Conservation (phyloP, 2,113 vertebrate species). For the Zingel zingel region DNA sequence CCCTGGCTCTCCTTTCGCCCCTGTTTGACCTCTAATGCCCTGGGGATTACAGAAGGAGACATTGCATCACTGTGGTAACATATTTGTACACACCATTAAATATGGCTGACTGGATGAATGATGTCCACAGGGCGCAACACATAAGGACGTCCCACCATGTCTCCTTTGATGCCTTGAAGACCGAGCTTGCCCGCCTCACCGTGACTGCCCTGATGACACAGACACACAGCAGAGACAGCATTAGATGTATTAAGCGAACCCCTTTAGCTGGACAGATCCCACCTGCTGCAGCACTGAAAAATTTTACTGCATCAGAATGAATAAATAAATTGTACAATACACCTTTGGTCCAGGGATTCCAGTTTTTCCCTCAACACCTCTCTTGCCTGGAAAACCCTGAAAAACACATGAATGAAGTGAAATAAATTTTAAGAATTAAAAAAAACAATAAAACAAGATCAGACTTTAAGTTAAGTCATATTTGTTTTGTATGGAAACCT, state of each 20-base stretch:
- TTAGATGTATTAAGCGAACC: not conserved
- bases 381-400: conserved; percentile 78
- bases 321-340: not conserved
- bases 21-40: conserved; percentile 70
- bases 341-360: conserved; percentile 82
- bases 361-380: conserved; percentile 68
- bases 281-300: not conserved
- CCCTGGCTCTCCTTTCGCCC: conserved; percentile 75
- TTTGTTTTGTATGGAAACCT: not conserved
- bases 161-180: conserved; percentile 63
- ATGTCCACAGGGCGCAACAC: not conserved
- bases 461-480: not conserved
- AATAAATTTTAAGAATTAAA: not conserved
- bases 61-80: conserved; percentile 7
- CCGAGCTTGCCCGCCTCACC: conserved; percentile 72
- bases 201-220: conserved; percentile 71
- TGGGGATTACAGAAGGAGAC: conserved; percentile 47
- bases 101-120: not conserved
- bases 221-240: conserved; percentile 25
- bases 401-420: not conserved
- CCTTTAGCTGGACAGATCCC: not conserved
- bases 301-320: conserved; percentile 9
- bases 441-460: not conserved
- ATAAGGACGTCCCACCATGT: conserved; percentile 63
- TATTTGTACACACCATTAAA: not conserved